Percentiles rank a stretch among this genome's conserved stretches.
Conservation (phyloP, 2,113 vertebrate genomes). For the Mormyrus lacerda region DNA sequence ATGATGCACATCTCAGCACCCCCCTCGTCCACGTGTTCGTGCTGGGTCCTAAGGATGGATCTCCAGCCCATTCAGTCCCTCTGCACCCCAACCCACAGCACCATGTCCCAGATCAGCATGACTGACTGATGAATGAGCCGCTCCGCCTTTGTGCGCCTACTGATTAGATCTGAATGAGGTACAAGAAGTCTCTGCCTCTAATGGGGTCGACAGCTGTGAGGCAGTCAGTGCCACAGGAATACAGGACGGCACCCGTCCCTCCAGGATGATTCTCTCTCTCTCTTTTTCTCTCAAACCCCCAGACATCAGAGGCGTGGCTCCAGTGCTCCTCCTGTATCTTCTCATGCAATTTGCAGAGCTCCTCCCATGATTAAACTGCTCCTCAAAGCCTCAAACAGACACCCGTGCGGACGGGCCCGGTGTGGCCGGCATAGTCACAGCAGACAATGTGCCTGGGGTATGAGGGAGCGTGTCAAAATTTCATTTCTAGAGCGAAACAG, state of each 20-base stretch:
- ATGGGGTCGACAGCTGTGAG: constrained; percentile 9
- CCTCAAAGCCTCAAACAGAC: background rate
- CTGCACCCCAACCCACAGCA: background rate
- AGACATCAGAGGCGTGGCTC: background rate
- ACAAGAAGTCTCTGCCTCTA: background rate
- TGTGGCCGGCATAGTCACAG: background rate
- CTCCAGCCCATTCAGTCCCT: background rate
- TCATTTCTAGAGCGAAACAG: background rate
- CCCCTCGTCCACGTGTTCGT: background rate
- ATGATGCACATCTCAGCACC: background rate
- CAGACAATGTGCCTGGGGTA: background rate
- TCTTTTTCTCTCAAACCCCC: background rate
- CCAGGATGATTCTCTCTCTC: background rate
- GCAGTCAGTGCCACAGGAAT: background rate
- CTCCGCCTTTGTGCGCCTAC: background rate
- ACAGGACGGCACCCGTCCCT: background rate
- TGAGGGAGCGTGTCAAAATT: background rate
- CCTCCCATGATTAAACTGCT: background rate
- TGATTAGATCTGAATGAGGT: constrained; percentile 13
- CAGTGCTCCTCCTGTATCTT: background rate
- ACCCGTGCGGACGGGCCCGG: background rate
- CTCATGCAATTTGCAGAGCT: background rate
- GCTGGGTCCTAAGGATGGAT: background rate
- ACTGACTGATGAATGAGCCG: background rate
- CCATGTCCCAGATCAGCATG: background rate